Base-by-base conservation (phyloP, 1,140 invertebrate species). In the Philopotamus ludificatus region DNA sequence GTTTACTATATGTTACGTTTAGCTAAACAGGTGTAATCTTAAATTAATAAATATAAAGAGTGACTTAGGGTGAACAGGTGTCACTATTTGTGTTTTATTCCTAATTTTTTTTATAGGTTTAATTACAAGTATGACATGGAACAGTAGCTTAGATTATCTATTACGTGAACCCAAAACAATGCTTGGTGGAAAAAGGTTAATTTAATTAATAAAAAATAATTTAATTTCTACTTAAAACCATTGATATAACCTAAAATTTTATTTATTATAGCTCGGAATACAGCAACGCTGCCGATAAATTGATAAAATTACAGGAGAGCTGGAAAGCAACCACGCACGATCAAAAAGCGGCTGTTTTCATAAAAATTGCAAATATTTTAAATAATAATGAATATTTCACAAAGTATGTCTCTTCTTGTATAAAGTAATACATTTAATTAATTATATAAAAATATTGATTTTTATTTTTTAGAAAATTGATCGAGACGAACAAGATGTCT, bases 251-350 rank as follows among this genome's bases (percentile, higher is more conserved):
- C 34, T 25, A 28, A 18, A 28, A 20, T 15, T 28, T 28, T 21
- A 10, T 55, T 57, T 57, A 20, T 60, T 60, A 25, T 15, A 60
- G 41, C 18, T 1, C 9, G 1, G 15, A 1, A n/a, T 57, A 22
- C 34, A 9, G 18, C 28, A 47, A 12, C 25, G 57, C 9, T 20
- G 28, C 34, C 21, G 65, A 62, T 15, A 65, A 63, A 21, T 23
- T 23, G 23, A 49, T 15, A 8, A 68, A 68, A 51, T 55, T 65
- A 42, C 61, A 63, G 54, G 28, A 15, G 18, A 25, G 28, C 22
- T 69, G 57, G 58, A 44, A 34, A 26, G 9, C 3, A 28, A 49
- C 21, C 2, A 41, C 42, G 2, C 49, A 45, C 12, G 22, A 63
- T 9, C 58, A 70, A 41, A 66, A 59, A 58, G 18, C 47, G 1